phyloP scores from a whole-genome alignment of 2,113 vertebrate genomes.

The Leuciscus idus region DNA sequence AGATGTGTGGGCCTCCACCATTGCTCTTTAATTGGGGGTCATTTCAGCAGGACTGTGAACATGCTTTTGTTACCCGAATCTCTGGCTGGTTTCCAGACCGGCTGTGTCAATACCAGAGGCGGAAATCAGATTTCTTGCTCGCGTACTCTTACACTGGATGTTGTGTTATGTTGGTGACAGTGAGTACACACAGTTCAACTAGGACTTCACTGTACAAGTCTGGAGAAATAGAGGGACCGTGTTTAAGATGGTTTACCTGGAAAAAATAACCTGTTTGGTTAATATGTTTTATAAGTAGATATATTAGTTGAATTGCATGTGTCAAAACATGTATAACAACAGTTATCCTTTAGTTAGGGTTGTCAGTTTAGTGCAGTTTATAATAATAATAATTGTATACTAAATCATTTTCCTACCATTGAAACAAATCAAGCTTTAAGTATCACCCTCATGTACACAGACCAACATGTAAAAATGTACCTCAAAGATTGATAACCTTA shows the following conservation, averaged over 20 bases:
- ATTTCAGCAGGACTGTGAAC: slow-evolving; percentile 67
- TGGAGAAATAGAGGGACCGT: not conserved
- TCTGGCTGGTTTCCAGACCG: slow-evolving; percentile 61
- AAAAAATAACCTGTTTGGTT: not conserved
- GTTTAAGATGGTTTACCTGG: not conserved
- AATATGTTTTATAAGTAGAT: not conserved
- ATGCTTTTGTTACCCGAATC: slow-evolving; percentile 68
- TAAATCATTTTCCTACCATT: not conserved
- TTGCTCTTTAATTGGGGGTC: slow-evolving; percentile 56
- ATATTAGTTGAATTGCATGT: not conserved
- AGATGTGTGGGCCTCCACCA: slow-evolving; percentile 67
- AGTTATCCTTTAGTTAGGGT: not conserved
- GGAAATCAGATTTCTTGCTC: slow-evolving; percentile 69
- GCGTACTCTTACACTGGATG: slow-evolving; percentile 62
- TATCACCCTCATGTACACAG: too few species aligned
- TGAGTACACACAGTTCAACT: not conserved
- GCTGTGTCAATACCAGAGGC: slow-evolving; percentile 74
- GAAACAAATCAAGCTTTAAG: not conserved
- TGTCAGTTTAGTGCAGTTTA: not conserved
- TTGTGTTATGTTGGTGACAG: slow-evolving; percentile 60
- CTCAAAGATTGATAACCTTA: too few species aligned
- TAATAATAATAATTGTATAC: not conserved
- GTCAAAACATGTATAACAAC: not conserved
- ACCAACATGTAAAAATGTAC: too few species aligned
- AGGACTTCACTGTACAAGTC: slow-evolving; percentile 6